These are phyloP conservation scores for Xestia rhomboidea DNA, from an alignment of 2,888 invertebrate species.

Conservation along the genomic window DNA sequence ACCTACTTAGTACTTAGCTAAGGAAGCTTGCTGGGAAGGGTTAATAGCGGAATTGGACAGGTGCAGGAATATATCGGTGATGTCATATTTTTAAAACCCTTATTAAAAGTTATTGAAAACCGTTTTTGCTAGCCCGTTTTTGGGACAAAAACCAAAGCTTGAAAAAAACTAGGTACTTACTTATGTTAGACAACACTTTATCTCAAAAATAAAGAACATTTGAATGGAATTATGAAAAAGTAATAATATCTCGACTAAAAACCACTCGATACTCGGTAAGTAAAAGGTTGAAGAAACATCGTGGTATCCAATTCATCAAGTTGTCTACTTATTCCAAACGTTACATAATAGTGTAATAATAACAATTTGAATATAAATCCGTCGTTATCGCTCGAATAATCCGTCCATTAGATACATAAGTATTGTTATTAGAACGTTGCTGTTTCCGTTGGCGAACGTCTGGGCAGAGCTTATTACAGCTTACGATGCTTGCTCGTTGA, in stretches of 20 bases:
- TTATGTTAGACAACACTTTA: not conserved
- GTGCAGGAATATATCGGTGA: too few relatives aligned
- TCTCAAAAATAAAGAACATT: not conserved
- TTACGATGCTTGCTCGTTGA: slow-evolving; percentile 79
- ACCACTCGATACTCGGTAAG: not conserved
- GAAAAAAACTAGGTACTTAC: not conserved
- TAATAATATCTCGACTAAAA: not conserved
- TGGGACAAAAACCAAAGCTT: not conserved
- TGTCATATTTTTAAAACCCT: not conserved
- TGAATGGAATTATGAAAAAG: not conserved
- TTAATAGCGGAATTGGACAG: not conserved
- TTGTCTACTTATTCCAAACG: slow-evolving; percentile 4
- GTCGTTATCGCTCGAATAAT: slow-evolving; percentile 46
- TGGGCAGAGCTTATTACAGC: slow-evolving; percentile 56
- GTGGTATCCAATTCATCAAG: slow-evolving; percentile 13
- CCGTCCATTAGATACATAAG: slow-evolving; percentile 41
- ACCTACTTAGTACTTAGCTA: slow-evolving; percentile 8
- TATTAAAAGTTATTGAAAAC: not conserved
- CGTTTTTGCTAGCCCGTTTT: not conserved
- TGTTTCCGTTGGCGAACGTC: slow-evolving; percentile 63
- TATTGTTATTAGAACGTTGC: slow-evolving; percentile 54
- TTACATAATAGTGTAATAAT: slow-evolving; percentile 47
- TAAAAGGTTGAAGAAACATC: slow-evolving; percentile 27
- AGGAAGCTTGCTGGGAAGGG: not conserved
- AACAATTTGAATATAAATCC: slow-evolving; percentile 41